Percentiles rank a stretch among this genome's conserved stretches.
Evolutionary conservation across 2,113 vertebrate genomes (phyloP).

Genomic region (Pao palembangensis): DNA sequence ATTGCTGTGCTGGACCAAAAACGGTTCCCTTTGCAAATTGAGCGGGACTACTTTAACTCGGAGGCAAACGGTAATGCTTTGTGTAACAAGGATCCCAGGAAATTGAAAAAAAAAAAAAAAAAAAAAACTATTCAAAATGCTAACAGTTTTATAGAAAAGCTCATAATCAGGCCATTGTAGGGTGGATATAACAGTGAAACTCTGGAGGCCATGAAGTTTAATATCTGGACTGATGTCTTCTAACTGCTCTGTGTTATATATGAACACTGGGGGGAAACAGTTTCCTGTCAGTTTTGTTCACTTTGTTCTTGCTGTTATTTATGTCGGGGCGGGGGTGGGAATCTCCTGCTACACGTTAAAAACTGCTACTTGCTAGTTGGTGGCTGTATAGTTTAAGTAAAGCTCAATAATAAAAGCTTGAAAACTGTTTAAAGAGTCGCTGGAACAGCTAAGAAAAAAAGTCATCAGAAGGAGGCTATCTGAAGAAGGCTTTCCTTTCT

Average conservation of each 20-base stretch:
- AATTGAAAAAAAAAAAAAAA: conserved; percentile 18
- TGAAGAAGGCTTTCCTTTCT: conserved; percentile 53
- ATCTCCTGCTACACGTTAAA: not conserved
- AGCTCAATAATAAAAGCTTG: conserved; percentile 58
- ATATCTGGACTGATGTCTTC: conserved; percentile 44
- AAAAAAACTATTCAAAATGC: conserved; percentile 33
- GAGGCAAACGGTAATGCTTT: conserved; percentile 61
- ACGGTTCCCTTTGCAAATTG: conserved; percentile 55
- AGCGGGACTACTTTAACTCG: conserved; percentile 54
- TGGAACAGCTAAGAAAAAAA: conserved; percentile 52
- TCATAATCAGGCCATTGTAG: conserved; percentile 45
- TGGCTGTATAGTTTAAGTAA: conserved; percentile 56
- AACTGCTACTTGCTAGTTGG: conserved; percentile 30
- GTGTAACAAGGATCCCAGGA: conserved; percentile 50
- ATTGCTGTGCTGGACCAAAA: conserved; percentile 41
- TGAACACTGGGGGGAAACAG: conserved; percentile 12
- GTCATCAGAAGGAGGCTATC: conserved; percentile 44
- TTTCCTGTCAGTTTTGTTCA: conserved; percentile 19
- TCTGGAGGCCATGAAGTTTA: conserved; percentile 51
- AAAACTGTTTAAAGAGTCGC: conserved; percentile 55
- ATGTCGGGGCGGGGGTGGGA: conserved; percentile 39
- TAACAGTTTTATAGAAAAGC: conserved; percentile 41
- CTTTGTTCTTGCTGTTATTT: conserved; percentile 31
- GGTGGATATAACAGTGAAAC: conserved; percentile 22
- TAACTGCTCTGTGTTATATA: conserved; percentile 21